Conservation (phyloP, 2,113 vertebrate genomes). For the Chlorodrepanis virens region DNA sequence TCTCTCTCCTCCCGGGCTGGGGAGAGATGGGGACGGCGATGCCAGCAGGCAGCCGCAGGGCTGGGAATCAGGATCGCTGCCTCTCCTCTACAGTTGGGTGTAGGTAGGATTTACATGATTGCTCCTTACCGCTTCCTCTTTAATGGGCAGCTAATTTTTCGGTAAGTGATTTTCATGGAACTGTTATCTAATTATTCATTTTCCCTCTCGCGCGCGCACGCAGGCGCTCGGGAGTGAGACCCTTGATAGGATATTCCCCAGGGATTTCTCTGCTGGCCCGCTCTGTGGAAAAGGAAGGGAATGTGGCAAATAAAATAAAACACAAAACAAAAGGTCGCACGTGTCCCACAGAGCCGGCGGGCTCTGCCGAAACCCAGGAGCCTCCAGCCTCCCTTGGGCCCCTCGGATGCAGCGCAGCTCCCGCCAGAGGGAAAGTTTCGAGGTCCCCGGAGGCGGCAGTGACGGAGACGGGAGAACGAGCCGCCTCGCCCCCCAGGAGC, state of each 20-base stretch:
- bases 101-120: slow-evolving; percentile 36
- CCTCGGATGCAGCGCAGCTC: not conserved
- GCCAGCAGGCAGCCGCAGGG: not conserved
- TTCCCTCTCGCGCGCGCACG: not conserved
- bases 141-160: slow-evolving; percentile 73
- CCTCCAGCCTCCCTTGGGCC: not conserved
- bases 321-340: not conserved
- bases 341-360: not conserved
- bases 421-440: not conserved
- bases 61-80: not conserved
- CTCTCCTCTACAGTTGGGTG: not conserved
- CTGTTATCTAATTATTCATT: slow-evolving; percentile 53
- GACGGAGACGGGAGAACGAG: not conserved
- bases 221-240: not conserved
- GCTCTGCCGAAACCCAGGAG: not conserved
- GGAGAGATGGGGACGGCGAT: not conserved
- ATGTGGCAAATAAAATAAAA: not conserved
- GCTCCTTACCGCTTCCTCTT: slow-evolving; percentile 25
- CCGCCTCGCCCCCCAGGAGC: not conserved
- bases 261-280: not conserved
- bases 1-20: not conserved
- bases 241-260: not conserved
- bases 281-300: not conserved
- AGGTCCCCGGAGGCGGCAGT: too few relatives aligned
- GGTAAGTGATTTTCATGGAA: slow-evolving; percentile 65